These are phyloP conservation scores for Ara ararauna DNA, from an alignment of 2,797 vertebrate genomes.

Conservation along the genomic window DNA sequence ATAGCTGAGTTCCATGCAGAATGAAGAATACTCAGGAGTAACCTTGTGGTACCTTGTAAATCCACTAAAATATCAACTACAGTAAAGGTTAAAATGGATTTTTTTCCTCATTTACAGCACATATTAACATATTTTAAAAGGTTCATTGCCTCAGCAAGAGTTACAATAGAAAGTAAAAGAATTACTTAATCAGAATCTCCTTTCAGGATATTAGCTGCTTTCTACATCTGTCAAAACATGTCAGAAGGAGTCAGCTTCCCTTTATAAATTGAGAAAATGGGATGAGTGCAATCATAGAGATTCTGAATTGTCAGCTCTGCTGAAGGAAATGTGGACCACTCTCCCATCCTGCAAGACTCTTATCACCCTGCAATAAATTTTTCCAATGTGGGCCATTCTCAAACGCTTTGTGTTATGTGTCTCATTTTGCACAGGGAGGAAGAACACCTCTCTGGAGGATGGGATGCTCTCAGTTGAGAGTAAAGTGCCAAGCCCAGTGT, in stretches of 20 bases:
- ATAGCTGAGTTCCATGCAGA: neutral
- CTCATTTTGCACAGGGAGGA: neutral
- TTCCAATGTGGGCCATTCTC: neutral
- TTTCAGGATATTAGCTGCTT: neutral
- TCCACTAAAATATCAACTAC: neutral
- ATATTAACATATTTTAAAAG: neutral
- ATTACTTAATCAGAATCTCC: neutral
- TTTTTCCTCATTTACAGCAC: neutral
- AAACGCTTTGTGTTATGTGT: neutral
- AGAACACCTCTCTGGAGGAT: neutral
- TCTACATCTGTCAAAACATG: neutral
- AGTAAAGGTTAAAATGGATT: neutral
- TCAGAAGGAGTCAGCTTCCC: neutral
- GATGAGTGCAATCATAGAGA: neutral
- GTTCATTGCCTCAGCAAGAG: neutral
- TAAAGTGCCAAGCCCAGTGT: neutral
- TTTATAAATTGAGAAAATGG: neutral
- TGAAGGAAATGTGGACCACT: neutral
- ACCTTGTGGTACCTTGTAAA: neutral
- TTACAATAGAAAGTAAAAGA: constrained; percentile 21
- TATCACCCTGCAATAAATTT: neutral
- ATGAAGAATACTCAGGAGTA: neutral
- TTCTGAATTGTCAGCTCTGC: neutral
- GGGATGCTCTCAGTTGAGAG: neutral
- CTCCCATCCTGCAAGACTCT: neutral